Percentiles rank a stretch among this genome's conserved stretches.
These are phyloP conservation scores for Ammospiza nelsoni DNA, from an alignment of 2,113 vertebrate species.

Conservation along the genomic window DNA sequence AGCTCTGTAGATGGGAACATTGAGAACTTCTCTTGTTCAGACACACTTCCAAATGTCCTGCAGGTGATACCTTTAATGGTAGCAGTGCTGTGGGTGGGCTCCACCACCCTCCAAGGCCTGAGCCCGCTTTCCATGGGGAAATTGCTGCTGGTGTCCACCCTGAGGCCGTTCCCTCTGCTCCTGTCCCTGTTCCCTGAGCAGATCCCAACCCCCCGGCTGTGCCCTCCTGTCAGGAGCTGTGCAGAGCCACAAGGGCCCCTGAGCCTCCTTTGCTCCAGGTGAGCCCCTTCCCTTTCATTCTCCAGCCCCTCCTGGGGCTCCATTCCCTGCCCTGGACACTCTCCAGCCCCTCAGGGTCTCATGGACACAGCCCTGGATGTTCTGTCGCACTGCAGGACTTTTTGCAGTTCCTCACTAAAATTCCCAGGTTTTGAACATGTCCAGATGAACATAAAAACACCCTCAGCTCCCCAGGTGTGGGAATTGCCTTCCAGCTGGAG, in stretches of 20 bases:
- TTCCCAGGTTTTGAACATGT: background rate
- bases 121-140: accelerated
- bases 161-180: background rate
- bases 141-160: background rate
- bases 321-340: accelerated
- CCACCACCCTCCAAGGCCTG: accelerated
- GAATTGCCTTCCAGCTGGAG: background rate
- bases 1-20: accelerated
- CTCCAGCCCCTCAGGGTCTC: background rate
- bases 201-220: background rate
- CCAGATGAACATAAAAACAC: background rate
- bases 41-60: accelerated
- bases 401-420: accelerated
- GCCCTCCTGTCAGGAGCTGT: background rate
- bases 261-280: background rate
- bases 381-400: background rate
- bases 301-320: background rate
- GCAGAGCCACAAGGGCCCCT: background rate
- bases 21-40: background rate
- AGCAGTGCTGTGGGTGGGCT: background rate
- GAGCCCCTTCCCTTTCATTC: background rate
- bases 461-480: background rate
- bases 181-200: background rate
- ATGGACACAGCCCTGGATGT: background rate
- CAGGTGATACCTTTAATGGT: accelerated